Base-by-base conservation (phyloP, 2,888 invertebrate genomes). In the Ennomos quercinarius region DNA sequence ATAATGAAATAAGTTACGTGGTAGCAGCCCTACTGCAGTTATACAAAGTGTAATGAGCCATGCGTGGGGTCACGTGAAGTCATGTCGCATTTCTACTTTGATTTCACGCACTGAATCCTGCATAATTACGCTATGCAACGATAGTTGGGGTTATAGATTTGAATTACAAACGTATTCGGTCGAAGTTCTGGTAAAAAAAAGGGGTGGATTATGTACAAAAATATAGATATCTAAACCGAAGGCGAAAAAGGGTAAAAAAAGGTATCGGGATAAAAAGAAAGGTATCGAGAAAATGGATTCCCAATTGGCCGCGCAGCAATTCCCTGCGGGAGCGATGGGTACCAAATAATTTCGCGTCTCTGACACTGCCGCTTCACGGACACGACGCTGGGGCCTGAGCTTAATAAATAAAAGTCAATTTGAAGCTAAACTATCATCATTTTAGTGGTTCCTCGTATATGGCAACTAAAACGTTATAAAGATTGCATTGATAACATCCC, bases 11-110 rank as follows among this genome's bases (percentile, higher is more conserved):
- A 9, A 1, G 12, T 3, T 43, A 9, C 1, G 13, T 11, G 2
- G 41, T 9, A 1, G 35, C 49, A 49, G 41, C 49, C 48, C 48
- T 48, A 45, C 10, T 27, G 13, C 5, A 12, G 38, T 12, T 44
- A 36, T 13, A 41, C 46, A 47, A 0, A 42, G 43, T 68, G 74
- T 71, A 74, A 78, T 75, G 73, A 71, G 54, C 59, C 70, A 50
- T 74, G 61, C 52, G 44, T 50, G 40, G 60, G 53, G 64, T 61
- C 60, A 63, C 53, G 45, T 47, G 51, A 57, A 55, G 45, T 49
- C 41, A 43, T 46, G 43, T 45, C 53, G 57, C 59, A 57, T 57
- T 63, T 59, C 62, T 61, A 65, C 57, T 60, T 57, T 58, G 68
- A 64, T 65, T 66, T 69, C 67, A 69, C 63, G 68, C 68, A 64